Evolutionary conservation across 2,888 invertebrate species (phyloP), one percentile per base, ranked within the genome.

Genomic region (Heliconius erato): DNA sequence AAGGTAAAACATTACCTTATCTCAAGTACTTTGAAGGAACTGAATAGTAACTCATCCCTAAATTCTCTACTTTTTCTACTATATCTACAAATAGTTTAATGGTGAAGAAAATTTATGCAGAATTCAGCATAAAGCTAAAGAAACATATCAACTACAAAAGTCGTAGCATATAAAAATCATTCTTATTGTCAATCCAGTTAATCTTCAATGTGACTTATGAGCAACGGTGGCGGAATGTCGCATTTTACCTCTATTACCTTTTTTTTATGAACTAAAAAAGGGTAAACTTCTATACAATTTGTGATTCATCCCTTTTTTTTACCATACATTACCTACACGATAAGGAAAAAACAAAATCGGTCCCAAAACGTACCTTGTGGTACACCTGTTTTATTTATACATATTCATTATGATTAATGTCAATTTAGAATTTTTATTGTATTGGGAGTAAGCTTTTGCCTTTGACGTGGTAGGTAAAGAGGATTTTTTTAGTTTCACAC

Each of bases 161-260:
- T 87, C 88, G 88, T 82, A 32, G 6, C 16, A 49, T 88, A 40
- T 89, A 86, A 88, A 87, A n/a, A 68, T 83, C 82, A 85, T 84
- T 86, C 85, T 87, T 86, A 86, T 87, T 86, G 88, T 88, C 89
- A 87, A 89, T 87, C 88, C 87, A n/a, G 87, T 88, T 89, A 87
- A 87, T 88, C 86, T 85, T 82, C 85, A 84, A 67, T 78, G 89
- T 89, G 89, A 89, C 88, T 88, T 89, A 89, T 88, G 88, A 86
- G 85, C 83, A 83, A 84, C 87, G 84, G 88, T 88, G 88, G 89
- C 88, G 88, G 87, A 86, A 87, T 87, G 88, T 86, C 78, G 54
- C 80, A 72, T 83, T 81, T 83, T 86, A 84, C 74, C 63, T 78
- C 65, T 80, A 79, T 76, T 82, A 79, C 59, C 67, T 54, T 69